Evolutionary conservation across 2,797 vertebrate genomes (phyloP).

Genomic region (Cynodonichthys magdalenae): DNA sequence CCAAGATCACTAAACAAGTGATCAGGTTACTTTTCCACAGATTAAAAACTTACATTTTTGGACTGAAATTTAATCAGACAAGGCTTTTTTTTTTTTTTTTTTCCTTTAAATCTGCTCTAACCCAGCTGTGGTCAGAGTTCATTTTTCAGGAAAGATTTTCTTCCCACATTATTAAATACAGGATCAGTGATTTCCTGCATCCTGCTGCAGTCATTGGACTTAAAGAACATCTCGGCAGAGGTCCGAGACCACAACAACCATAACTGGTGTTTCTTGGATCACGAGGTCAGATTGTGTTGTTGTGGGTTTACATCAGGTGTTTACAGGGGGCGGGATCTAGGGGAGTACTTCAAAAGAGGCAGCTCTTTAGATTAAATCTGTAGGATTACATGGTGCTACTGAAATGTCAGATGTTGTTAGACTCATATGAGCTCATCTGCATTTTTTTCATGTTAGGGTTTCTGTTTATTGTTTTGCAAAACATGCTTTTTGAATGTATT

Average conservation of each 20-base stretch:
- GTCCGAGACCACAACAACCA: background rate
- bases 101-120: constrained; percentile 9
- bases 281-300: background rate
- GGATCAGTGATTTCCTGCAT: constrained; percentile 4
- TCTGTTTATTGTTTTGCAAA: constrained; percentile 39
- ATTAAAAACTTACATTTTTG: background rate
- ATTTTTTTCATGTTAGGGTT: constrained; percentile 11
- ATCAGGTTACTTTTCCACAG: background rate
- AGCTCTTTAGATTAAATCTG: constrained; percentile 57
- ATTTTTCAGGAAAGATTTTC: constrained; percentile 8
- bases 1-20: background rate
- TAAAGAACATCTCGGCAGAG: constrained; percentile 1
- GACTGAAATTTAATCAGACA: constrained; percentile 9
- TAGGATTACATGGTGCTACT: constrained; percentile 30
- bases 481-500: constrained; percentile 54
- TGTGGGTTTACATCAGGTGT: constrained; percentile 1
- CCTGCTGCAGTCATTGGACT: constrained; percentile 20
- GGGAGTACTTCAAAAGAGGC: constrained; percentile 35
- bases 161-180: constrained; percentile 4
- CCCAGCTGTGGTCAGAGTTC: constrained; percentile 3
- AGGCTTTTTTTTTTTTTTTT: constrained; percentile 6
- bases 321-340: background rate
- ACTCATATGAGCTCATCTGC: constrained; percentile 18
- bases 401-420: constrained; percentile 20
- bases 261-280: constrained; percentile 1